These are phyloP conservation scores for Lepidocyrtoides sp. DNA, from an alignment of 2,888 invertebrate species.

Conservation along the genomic window DNA sequence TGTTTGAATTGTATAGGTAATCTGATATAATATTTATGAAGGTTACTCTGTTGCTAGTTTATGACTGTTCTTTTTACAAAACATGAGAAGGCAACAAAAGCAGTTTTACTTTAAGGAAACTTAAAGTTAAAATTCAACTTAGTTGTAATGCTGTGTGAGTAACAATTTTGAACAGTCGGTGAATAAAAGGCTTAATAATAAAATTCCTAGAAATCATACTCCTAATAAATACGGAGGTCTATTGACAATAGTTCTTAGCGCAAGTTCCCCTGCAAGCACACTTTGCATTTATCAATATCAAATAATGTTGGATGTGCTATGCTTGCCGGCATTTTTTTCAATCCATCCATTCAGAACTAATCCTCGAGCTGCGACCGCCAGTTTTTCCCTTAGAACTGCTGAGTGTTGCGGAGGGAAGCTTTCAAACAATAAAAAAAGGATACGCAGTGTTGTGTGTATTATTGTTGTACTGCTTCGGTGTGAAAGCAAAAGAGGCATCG, in stretches of 20 bases:
- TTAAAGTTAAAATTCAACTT: no score
- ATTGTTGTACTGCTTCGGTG: background rate
- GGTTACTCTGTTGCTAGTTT: background rate
- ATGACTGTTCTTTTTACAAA: no score
- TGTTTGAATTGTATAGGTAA: background rate
- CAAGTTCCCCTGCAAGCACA: no score
- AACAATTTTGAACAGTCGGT: no score
- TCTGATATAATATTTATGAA: slow-evolving; percentile 43
- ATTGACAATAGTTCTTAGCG: no score
- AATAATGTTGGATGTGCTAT: background rate
- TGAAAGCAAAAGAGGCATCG: slow-evolving; percentile 23
- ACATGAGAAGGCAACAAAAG: no score
- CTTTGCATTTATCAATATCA: slow-evolving; percentile 3
- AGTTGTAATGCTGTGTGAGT: no score
- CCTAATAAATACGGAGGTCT: no score
- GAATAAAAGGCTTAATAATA: slow-evolving; percentile 50
- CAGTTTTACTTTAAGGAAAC: no score
- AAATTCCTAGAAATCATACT: slow-evolving; percentile 65
- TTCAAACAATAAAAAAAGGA: background rate
- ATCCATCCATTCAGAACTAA: background rate
- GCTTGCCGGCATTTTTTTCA: background rate
- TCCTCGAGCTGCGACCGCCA: background rate
- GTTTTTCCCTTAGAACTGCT: background rate
- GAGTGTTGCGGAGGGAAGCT: background rate
- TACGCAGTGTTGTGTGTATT: background rate